Evolutionary conservation across 2,113 vertebrate genomes (phyloP).

Genomic region (Lycocorax pyrrhopterus): DNA sequence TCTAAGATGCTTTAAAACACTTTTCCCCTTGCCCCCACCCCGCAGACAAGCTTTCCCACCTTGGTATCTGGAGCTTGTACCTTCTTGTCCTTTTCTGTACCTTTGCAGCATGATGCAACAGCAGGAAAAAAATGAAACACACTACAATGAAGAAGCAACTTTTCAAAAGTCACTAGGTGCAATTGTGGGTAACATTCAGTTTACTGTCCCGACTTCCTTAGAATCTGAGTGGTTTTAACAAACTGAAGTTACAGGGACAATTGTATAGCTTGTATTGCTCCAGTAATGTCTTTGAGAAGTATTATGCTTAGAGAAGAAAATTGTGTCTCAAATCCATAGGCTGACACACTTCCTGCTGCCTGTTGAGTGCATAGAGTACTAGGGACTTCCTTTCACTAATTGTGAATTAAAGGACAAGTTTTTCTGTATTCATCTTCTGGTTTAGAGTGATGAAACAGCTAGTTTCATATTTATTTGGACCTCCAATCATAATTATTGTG

Average conservation of each 20-base stretch:
- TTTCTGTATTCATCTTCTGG: not conserved
- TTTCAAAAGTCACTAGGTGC: not conserved
- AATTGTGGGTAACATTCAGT: not conserved
- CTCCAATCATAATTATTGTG: not conserved
- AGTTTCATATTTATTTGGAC: not conserved
- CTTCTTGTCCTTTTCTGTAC: not conserved
- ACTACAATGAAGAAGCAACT: not conserved
- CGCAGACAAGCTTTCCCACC: not conserved
- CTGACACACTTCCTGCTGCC: not conserved
- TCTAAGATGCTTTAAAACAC: not conserved
- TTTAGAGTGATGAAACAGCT: not conserved
- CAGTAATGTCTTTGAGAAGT: not conserved
- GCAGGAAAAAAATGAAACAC: not conserved
- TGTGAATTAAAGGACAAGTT: not conserved
- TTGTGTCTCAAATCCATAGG: not conserved
- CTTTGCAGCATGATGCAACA: not conserved
- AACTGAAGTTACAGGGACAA: not conserved
- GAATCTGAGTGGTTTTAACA: not conserved
- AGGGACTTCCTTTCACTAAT: not conserved
- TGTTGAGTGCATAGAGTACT: not conserved
- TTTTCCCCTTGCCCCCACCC: not conserved
- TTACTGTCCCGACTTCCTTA: not conserved
- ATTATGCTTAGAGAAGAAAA: not conserved
- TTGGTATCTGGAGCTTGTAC: not conserved
- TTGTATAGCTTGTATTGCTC: not conserved